Base-by-base conservation (phyloP, 2,113 vertebrate species). In the Odocoileus hemionus region DNA sequence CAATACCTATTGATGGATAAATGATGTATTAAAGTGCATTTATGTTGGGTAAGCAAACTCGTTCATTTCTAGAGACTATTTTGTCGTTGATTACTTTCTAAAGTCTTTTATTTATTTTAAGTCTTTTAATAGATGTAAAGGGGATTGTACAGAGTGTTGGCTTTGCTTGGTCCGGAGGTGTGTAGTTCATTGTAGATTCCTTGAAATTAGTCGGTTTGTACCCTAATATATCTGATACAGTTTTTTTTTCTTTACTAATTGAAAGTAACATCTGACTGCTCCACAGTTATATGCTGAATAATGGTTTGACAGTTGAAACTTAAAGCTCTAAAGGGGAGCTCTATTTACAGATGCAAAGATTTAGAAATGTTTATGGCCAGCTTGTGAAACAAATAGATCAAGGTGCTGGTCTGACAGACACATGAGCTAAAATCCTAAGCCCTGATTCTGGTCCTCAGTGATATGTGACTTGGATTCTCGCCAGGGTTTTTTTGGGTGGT, bases 21-120 rank as follows among this genome's bases (percentile, higher is more conserved):
- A 57, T 95, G 97, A 91, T 93, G 57, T 67, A 76, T 96, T 97
- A 98, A 93, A 86, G 97, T 91, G 97, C 93, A 74, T 95, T 97
- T 96, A 55, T 86, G 70, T 96, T 91, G 95, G 97, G 96, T 98
- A 98, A 98, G 97, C 97, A 96, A 91, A 96, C 67, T 93, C 79
- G 76, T 94, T 97, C 97, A 10, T 97, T 95, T 96, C 91, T 97
- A 90, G 82, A 97, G 96, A 91, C 7, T 76, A 25, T 97, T 95
- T 96, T 86, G 93, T 91, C 58, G 19, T 97, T 76, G 89, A 76
- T 98, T 95, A 97, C 91, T 93, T 96, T 86, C 55, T 70, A 50
- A 60, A 92, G 76, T 95, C 84, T 96, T 96, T 84, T 83, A 96
- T 96, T 86, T 93, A 57, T 86, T 84, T 43, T 95, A 54, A 87